phyloP scores from a whole-genome alignment of 2,888 invertebrate species.

The Therioaphis trifolii region DNA sequence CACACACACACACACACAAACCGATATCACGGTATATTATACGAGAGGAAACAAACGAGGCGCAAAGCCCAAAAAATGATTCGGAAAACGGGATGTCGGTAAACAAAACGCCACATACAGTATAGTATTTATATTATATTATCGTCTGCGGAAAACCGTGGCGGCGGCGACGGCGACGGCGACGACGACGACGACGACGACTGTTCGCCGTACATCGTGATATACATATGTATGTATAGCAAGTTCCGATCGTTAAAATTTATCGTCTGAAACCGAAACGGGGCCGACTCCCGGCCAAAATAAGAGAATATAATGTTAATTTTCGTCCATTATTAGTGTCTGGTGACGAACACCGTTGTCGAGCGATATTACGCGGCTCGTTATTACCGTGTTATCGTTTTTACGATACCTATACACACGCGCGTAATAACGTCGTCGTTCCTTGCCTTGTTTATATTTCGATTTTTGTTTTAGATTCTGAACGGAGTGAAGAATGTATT shows the following conservation, averaged over 20 bases:
- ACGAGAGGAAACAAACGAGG: too few species aligned
- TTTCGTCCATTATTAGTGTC: conserved; percentile 42
- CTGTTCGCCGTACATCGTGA: too few species aligned
- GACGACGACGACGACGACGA: too few species aligned
- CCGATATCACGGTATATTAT: too few species aligned
- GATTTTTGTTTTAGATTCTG: too few species aligned
- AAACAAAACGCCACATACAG: too few species aligned
- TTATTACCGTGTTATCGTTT: conserved; percentile 8
- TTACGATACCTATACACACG: background rate
- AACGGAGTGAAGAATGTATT: too few species aligned
- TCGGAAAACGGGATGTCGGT: too few species aligned
- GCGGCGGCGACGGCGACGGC: background rate
- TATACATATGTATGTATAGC: too few species aligned
- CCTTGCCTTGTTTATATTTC: conserved; percentile 18
- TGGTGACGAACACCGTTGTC: background rate
- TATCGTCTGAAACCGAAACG: conserved; percentile 50
- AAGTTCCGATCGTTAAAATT: conserved; percentile 48
- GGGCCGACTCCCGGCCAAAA: background rate
- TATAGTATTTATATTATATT: too few species aligned
- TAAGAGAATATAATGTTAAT: conserved; percentile 45
- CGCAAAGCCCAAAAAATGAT: too few species aligned
- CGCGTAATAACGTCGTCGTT: background rate
- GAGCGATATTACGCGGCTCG: background rate
- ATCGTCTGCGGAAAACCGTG: background rate
- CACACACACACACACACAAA: too few species aligned